Base-by-base conservation (phyloP, 1,140 invertebrate genomes). In the Aporrectodea caliginosa region DNA sequence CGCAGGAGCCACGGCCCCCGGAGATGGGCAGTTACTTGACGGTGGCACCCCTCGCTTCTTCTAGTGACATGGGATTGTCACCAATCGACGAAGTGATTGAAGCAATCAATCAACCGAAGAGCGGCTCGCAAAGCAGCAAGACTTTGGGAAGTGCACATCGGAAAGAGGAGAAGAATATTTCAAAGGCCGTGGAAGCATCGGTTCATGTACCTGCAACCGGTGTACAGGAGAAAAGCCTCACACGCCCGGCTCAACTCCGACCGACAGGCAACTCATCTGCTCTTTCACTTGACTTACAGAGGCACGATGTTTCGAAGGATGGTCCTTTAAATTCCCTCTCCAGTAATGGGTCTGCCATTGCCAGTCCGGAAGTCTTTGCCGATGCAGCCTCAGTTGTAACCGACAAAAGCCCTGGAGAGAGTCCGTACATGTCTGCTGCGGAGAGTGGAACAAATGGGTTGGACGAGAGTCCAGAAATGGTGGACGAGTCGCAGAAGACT, bases 351-450 rank as follows among this genome's bases (percentile, higher is more conserved):
- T 58, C 43, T 12, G 43, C 43, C 6, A 22, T 58, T 58, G 43
- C 22, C 43, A 58, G 43, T 58, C 43, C 43, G 43, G 43, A 58
- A 12, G 22, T 58, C 22, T 58, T 58, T 58, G 43, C 43, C 22
- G 43, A 58, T 22, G 43, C 43, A 58, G 43, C 43, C 6, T 58
- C 43, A 12, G 43, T 58, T 58, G 43, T 58, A 22, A 58, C 43
- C 22, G 43, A 58, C 43, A 58, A 58, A 58, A 58, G 43, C 22
- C 43, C 43, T 58, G n/a, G 22, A n/a, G 75, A 76, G 43, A 58
- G 32, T 29, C 34, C 75, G 2, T 76, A 58, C 29, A 58, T 58
- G n/a, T 76, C 75, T 43, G 75, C 75, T 76, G 27, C 75, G 22
- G 75, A 76, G 43, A 76, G 43, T 76, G 31, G 75, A 2, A 35